These are phyloP conservation scores for Ptychochromis oligacanthus DNA, from an alignment of 2,113 vertebrate genomes.

Conservation along the genomic window DNA sequence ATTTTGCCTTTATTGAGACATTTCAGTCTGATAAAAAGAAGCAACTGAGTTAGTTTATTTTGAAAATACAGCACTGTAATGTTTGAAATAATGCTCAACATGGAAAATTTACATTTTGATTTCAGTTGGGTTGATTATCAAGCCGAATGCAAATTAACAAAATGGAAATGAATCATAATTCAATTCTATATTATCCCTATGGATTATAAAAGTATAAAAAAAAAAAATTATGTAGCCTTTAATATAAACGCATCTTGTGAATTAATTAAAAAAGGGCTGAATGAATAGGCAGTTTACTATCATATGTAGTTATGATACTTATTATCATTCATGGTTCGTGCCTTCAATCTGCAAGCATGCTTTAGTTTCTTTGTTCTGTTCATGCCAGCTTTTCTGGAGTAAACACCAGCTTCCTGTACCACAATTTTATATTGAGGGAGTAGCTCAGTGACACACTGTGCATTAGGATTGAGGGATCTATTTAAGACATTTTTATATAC, in stretches of 20 bases:
- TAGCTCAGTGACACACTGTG: neutral
- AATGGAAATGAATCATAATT: no score
- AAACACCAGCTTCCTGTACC: no score
- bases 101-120: neutral
- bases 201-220: no score
- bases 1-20: neutral
- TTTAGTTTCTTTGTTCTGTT: neutral
- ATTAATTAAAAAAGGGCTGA: neutral
- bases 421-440: neutral
- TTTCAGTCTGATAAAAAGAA: neutral
- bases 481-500: neutral
- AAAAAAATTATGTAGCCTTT: neutral
- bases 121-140: no score
- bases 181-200: no score
- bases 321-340: neutral
- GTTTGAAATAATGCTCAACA: neutral
- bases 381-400: neutral
- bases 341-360: neutral
- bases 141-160: no score
- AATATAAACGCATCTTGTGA: neutral
- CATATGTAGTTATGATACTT: neutral
- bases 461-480: neutral
- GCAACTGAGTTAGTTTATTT: neutral
- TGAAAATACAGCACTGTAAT: neutral
- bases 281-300: neutral